A percentile compares a stretch with the other conserved stretches of the same genome.
Conservation (phyloP, 2,888 invertebrate species). For the Ormyrus nitidulus region DNA sequence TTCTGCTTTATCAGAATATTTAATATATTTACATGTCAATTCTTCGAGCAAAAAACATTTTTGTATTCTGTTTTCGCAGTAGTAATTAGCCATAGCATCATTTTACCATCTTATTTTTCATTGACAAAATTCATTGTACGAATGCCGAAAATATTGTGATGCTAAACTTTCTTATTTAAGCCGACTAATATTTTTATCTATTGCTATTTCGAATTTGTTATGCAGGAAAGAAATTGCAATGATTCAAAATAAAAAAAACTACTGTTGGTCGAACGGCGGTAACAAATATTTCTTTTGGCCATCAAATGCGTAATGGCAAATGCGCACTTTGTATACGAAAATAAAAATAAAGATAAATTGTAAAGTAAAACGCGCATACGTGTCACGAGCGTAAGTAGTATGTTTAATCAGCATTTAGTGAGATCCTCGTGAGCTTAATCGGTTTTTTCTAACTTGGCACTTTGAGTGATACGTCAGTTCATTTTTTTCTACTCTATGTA, state of each 20-base stretch:
- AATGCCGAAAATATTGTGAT: constrained; percentile 45
- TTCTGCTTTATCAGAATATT: not conserved
- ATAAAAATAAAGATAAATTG: constrained; percentile 57
- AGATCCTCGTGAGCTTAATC: constrained; percentile 48
- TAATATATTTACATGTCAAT: not conserved
- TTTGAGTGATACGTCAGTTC: constrained; percentile 37
- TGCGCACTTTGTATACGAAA: constrained; percentile 57
- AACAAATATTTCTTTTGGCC: constrained; percentile 35
- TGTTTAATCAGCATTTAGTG: constrained; percentile 55
- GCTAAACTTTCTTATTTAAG: constrained; percentile 45
- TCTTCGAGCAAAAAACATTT: not conserved
- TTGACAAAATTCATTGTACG: constrained; percentile 37
- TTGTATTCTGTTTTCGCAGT: constrained; percentile 10
- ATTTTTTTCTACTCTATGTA: constrained; percentile 46
- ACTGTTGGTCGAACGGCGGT: constrained; percentile 47
- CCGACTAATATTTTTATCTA: constrained; percentile 49
- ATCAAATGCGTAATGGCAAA: constrained; percentile 46
- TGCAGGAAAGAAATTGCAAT: constrained; percentile 40
- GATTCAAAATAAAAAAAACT: constrained; percentile 25
- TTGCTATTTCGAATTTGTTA: constrained; percentile 45
- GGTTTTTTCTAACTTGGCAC: constrained; percentile 44
- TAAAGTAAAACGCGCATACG: constrained; percentile 53
- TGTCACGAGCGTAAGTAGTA: constrained; percentile 49
- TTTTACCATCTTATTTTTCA: constrained; percentile 32
- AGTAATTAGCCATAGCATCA: constrained; percentile 7